Evolutionary conservation across 2,113 vertebrate genomes (phyloP).

Genomic region (Tyrannus savana): DNA sequence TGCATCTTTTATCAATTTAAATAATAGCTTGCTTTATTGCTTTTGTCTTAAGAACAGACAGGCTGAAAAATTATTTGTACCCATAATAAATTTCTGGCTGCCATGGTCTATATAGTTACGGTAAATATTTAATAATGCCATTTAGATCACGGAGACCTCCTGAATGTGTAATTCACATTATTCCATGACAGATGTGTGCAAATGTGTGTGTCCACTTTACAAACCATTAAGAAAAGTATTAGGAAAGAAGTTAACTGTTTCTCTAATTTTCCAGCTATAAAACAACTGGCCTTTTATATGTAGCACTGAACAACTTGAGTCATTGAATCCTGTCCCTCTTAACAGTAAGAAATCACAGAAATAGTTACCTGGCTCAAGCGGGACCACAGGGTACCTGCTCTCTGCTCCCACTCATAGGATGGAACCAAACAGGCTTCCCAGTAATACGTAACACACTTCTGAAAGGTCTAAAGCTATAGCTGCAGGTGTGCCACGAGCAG

Average conservation of each 20-base stretch:
- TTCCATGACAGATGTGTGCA: neutral
- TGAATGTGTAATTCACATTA: neutral
- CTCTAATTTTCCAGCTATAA: neutral
- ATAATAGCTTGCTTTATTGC: conserved; percentile 72
- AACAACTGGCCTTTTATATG: neutral
- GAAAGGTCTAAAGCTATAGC: neutral
- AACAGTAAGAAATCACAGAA: neutral
- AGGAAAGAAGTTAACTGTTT: neutral
- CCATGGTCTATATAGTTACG: conserved; percentile 8
- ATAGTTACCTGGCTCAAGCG: neutral
- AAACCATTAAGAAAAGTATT: neutral
- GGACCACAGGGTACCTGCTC: neutral
- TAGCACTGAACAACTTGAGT: neutral
- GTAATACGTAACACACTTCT: neutral
- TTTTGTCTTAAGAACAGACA: conserved; percentile 62
- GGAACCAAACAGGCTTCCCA: neutral
- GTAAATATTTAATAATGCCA: conserved; percentile 69
- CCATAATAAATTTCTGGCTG: neutral
- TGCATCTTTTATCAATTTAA: conserved; percentile 77
- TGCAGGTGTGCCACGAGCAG: neutral
- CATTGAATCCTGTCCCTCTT: neutral
- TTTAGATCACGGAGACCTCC: conserved; percentile 16
- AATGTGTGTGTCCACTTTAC: neutral
- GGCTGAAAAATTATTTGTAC: conserved; percentile 50
- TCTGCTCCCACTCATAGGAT: neutral